Percentiles rank a stretch among this genome's conserved stretches.
These are phyloP conservation scores for Teleopsis dalmanni DNA, from an alignment of 1,140 invertebrate genomes.

Conservation along the genomic window DNA sequence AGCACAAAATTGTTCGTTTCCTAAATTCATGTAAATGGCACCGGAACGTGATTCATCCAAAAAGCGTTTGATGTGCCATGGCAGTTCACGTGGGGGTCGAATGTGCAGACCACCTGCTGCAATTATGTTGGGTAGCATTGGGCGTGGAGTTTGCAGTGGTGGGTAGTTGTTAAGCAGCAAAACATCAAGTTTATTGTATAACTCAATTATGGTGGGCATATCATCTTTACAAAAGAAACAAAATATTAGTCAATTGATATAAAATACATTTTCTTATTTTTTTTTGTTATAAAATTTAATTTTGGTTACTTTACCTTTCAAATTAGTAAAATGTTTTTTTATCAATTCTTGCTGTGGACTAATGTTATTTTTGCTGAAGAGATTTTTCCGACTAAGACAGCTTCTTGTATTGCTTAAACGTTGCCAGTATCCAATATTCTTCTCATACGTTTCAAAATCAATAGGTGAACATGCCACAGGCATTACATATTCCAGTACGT, in stretches of 20 bases:
- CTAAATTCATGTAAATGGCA: constrained; percentile 52
- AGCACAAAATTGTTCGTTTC: constrained; percentile 31
- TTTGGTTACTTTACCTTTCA: constrained; percentile 15
- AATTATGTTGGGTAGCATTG: constrained; percentile 31
- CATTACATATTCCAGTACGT: constrained; percentile 28
- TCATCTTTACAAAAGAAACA: background rate
- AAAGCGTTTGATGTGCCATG: constrained; percentile 43
- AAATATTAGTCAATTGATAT: background rate
- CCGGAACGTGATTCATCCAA: constrained; percentile 47
- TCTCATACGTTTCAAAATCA: constrained; percentile 16
- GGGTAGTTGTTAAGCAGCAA: constrained; percentile 39
- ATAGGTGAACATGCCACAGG: constrained; percentile 33
- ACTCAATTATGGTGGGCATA: constrained; percentile 33
- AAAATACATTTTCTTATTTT: background rate
- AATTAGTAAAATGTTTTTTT: constrained; percentile 23
- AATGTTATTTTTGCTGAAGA: constrained; percentile 23
- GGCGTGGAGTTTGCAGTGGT: constrained; percentile 29
- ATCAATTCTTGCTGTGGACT: constrained; percentile 28
- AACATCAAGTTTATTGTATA: constrained; percentile 46
- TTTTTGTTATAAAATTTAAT: background rate
- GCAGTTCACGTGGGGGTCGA: constrained; percentile 32
- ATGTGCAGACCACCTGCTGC: constrained; percentile 41
- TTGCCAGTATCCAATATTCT: constrained; percentile 15
- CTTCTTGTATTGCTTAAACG: constrained; percentile 23
- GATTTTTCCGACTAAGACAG: constrained; percentile 22